phyloP scores from a whole-genome alignment of 2,797 vertebrate genomes.

The Hoplostethus mediterraneus region DNA sequence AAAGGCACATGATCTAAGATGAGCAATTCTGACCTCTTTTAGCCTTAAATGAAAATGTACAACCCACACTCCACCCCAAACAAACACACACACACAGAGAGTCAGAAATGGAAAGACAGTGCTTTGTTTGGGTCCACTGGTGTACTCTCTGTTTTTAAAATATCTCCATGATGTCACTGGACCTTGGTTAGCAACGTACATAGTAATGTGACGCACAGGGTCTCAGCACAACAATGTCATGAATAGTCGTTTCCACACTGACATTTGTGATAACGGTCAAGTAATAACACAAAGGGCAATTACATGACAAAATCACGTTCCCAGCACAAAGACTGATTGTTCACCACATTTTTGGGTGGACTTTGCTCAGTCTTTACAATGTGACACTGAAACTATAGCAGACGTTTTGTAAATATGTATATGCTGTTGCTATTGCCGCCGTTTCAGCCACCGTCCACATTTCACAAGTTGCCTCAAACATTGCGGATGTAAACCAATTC shows the following conservation, averaged over 20 bases:
- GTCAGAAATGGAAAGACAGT: constrained; percentile 21
- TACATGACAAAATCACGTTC: constrained; percentile 34
- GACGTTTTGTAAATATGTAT: constrained; percentile 15
- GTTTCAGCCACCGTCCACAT: background rate
- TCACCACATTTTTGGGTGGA: constrained; percentile 1
- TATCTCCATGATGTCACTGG: constrained; percentile 42
- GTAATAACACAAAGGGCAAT: constrained; percentile 44
- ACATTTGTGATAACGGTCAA: constrained; percentile 52
- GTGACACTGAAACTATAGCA: background rate
- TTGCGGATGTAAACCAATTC: background rate
- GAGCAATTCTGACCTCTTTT: constrained; percentile 24
- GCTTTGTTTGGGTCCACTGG: constrained; percentile 38
- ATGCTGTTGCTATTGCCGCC: background rate
- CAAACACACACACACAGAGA: background rate
- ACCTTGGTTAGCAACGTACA: constrained; percentile 34
- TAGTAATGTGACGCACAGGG: constrained; percentile 44
- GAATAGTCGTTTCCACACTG: constrained; percentile 55
- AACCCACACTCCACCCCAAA: constrained; percentile 3
- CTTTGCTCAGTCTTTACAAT: constrained; percentile 6
- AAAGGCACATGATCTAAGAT: constrained; percentile 35
- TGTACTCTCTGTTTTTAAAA: constrained; percentile 25
- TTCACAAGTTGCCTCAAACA: constrained; percentile 5
- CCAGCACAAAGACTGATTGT: constrained; percentile 40
- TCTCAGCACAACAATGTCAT: constrained; percentile 52
- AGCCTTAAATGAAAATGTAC: constrained; percentile 19